Base-by-base conservation (phyloP, 2,797 vertebrate genomes). In the Rhinella marina region DNA sequence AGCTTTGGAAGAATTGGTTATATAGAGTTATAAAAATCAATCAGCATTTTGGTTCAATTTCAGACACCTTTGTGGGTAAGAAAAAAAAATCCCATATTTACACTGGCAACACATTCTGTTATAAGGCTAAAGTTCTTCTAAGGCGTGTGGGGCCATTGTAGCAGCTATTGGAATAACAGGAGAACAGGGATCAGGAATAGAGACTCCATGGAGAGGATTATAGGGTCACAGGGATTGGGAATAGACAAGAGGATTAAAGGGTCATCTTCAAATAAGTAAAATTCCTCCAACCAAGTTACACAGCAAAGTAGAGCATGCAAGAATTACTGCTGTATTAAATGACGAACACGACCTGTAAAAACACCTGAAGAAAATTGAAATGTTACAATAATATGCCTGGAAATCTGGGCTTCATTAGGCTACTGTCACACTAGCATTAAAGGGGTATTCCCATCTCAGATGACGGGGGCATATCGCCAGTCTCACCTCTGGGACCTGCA, bases 121-220 rank as follows among this genome's bases (percentile, higher is more conserved):
- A 81, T 93, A 93, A 93, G 91, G 90, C 92, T 89, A 93, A 91
- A 91, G 90, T 90, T 59, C 66, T 80, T 81, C 85, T 94, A 95
- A 94, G 94, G 95, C 93, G 90, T 92, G 92, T 85, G 92, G 90
- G 94, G 93, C 92, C 93, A 93, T 95, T 91, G 93, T 88, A 93
- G 93, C 91, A 95, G 91, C 92, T 91, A 14, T 88, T 90, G 91
- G 90, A 90, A 68, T 10, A 80, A 41, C 29, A 73, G 50, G 52
- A 56, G 62, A 19, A 83, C 52, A 79, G 50, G 25, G 52, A 56
- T 80, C 57, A 10, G 17, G 50, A 48, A 86, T 50, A 79, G 50
- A 32, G 87, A 92, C 86, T 88, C 41, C 66, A 72, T 7, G 23
- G 9, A 27, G 27, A 72, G 68, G 41, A 23, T 66, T 29, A 17